A percentile compares a stretch with the other conserved stretches of the same genome.
These are phyloP conservation scores for Calephelis virginiensis DNA, from an alignment of 1,140 invertebrate genomes.

Conservation along the genomic window DNA sequence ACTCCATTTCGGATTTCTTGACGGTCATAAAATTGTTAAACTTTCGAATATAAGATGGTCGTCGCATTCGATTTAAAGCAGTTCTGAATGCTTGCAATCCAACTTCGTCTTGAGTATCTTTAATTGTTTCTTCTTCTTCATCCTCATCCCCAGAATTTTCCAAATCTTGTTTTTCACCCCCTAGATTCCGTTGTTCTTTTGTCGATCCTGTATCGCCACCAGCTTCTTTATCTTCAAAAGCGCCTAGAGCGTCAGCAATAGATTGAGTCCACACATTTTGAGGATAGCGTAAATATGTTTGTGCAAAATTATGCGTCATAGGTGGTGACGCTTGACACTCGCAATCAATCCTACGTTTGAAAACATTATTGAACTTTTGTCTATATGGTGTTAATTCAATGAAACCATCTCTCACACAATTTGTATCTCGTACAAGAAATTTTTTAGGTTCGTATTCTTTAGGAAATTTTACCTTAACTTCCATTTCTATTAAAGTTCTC, in stretches of 20 bases:
- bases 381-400: constrained; percentile 80
- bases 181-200: constrained; percentile 24
- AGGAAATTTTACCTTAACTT: constrained; percentile 82
- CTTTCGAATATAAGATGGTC: constrained; percentile 62
- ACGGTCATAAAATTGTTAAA: constrained; percentile 49
- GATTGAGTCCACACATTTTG: constrained; percentile 84
- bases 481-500: constrained; percentile 81
- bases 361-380: constrained; percentile 80
- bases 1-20: constrained; percentile 49
- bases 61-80: constrained; percentile 52
- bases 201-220: constrained; percentile 40
- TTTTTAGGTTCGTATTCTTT: constrained; percentile 69
- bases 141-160: constrained; percentile 55
- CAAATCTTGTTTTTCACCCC: constrained; percentile 31
- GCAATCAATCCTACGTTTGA: constrained; percentile 76
- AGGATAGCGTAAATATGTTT: constrained; percentile 82
- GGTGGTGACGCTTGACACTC: constrained; percentile 74
- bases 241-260: constrained; percentile 72
- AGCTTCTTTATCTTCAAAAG: constrained; percentile 41
- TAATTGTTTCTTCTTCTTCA: constrained; percentile 43
- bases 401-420: constrained; percentile 82
- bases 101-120: constrained; percentile 47
- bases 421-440: constrained; percentile 73
- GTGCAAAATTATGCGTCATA: constrained; percentile 73
- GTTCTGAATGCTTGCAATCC: constrained; percentile 48